Evolutionary conservation across 2,113 vertebrate species (phyloP), one percentile per base, ranked within the genome.

Genomic region (Dolichallabes microphthalmus): DNA sequence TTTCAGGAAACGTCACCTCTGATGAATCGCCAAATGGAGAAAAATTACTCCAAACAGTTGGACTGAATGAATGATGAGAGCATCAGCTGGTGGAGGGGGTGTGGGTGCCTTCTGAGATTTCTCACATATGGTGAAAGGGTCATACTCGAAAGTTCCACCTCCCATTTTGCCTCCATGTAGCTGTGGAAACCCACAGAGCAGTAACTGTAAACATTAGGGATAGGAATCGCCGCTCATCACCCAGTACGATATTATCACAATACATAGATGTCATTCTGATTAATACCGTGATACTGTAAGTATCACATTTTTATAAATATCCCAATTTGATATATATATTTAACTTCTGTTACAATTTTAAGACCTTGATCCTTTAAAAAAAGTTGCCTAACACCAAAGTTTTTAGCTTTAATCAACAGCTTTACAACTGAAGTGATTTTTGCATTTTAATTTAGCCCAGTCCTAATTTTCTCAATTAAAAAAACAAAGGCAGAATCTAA

Each of bases 21-120:
- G 96, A 82, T 95, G 92, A 64, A 95, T 93, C 88, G 93, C 92
- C 90, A 97, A 88, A 88, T 96, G 94, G 22, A 96, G 94, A 91
- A 96, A 96, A 17, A 96, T 88, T 45, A 93, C 92, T 83, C 96
- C 98, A 85, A 99, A 99, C 30, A 99, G 96, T 30, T 88, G 91
- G 80, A 94, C 89, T 39, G 97, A 94, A 80, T 96, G 93, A 71
- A 87, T 89, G 74, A 94, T 92, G 86, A 97, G 94, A 45, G 96
- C 94, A 0, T 94, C 85, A 0, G 88, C 12, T 55, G 96, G 94
- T 86, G 96, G 94, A 25, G 96, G 93, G 19, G 98, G 96, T 80
- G 94, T 92, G 17, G 97, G 97, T 69, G 94, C 93, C 63, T 94
- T 94, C 7, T 90, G 64, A 19, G 87, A 77, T 83, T 88, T 93